These are phyloP conservation scores for Elmis aenea DNA, from an alignment of 2,888 invertebrate species.

Conservation along the genomic window DNA sequence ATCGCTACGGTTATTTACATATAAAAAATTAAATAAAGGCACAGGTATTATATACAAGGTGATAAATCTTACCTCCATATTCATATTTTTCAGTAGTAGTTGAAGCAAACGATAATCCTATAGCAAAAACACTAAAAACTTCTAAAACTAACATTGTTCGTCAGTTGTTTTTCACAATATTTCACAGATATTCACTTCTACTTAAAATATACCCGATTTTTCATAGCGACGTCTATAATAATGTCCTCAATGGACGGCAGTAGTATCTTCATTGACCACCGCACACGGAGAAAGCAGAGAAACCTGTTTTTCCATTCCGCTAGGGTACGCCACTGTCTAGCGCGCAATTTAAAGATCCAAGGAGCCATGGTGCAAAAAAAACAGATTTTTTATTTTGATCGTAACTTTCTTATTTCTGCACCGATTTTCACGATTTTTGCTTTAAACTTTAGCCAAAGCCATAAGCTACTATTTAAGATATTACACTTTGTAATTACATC, in stretches of 20 bases:
- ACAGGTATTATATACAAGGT: no score
- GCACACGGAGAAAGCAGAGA: slow-evolving; percentile 3
- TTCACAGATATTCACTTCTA: slow-evolving; percentile 16
- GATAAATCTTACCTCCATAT: slow-evolving; percentile 23
- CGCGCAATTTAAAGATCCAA: no score
- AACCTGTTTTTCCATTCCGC: no score
- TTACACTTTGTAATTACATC: no score
- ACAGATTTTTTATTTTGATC: no score
- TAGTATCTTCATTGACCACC: slow-evolving; percentile 9
- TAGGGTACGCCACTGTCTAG: no score
- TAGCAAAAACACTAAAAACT: slow-evolving; percentile 27
- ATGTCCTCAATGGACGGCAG: slow-evolving; percentile 30
- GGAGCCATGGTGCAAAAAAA: no score
- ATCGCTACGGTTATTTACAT: no score
- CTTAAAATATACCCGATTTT: slow-evolving; percentile 23
- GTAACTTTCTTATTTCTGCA: no score
- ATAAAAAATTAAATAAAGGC: not conserved
- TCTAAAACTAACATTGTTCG: slow-evolving; percentile 27
- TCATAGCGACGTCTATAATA: slow-evolving; percentile 24
- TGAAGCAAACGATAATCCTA: slow-evolving; percentile 19
- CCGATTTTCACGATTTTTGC: no score
- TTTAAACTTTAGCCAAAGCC: no score
- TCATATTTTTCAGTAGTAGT: slow-evolving; percentile 17
- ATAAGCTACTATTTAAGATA: no score
- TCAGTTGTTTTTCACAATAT: slow-evolving; percentile 10